Evolutionary conservation across 2,113 vertebrate species (phyloP), one percentile per base, ranked within the genome.

Genomic region (Dolichotis patagonum): DNA sequence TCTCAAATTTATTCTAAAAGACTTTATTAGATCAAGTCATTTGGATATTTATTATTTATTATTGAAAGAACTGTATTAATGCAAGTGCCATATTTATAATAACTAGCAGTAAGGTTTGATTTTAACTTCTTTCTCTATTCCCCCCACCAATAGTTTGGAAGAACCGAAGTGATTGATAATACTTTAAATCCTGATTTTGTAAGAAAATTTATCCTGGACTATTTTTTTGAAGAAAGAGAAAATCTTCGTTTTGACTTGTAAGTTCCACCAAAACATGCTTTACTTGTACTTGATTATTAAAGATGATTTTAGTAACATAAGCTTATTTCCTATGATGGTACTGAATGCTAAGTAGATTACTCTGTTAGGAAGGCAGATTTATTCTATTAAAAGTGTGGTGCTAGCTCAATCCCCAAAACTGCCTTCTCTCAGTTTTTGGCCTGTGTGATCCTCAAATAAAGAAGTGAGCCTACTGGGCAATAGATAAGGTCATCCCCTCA

Each of bases 131-230:
- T n/a, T 90, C 35, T 91, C 96, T 98, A 26, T 56, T 98, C 43
- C 96, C 96, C 97, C 26, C 96, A 73, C 11, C 78, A 35, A 84
- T 98, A 99, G 99, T 99, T 99, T 98, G 99, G 99, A 94, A 99
- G 99, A 98, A 99, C 99, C 58, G 99, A 99, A 98, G 99, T 99
- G 96, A 99, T 99, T 52, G 99, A 99, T 98, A 99, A 99, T 98
- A 99, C 99, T 38, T 98, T 99, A 97, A 99, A 99, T 97, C 99
- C 99, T 82, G 99, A 99, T 97, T 99, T 99, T 98, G 99, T 99
- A 96, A 99, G 99, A 97, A 99, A 99, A 98, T 99, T 99, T 98
- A 99, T 99, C 98, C 98, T 99, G 98, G 99, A 99, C 98, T 99
- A 99, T 98, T 99, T 99, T 98, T 99, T 99, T 97, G 99, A 99